Percentiles rank a stretch among this genome's conserved stretches.
Conservation (phyloP, 2,888 invertebrate species). For the Drosophila putrida region DNA sequence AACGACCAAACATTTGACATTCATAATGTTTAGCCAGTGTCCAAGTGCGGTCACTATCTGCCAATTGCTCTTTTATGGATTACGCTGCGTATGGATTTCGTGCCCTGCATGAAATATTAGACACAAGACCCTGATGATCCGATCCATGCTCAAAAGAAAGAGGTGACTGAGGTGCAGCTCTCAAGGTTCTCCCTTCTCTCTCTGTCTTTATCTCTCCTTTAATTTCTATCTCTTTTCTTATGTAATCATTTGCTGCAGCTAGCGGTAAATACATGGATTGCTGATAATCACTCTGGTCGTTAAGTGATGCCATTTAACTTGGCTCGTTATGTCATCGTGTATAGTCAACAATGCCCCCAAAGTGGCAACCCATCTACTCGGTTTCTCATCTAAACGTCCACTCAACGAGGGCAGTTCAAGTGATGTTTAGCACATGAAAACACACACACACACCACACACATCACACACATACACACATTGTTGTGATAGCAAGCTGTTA, state of each 20-base stretch:
- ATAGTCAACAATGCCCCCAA: constrained; percentile 35
- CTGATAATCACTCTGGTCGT: constrained; percentile 33
- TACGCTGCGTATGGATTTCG: constrained; percentile 31
- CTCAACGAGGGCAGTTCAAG: constrained; percentile 48
- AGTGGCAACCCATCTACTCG: constrained; percentile 9
- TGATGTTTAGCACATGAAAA: constrained; percentile 42
- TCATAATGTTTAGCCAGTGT: constrained; percentile 59
- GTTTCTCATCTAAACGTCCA: constrained; percentile 7
- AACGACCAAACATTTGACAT: constrained; percentile 69
- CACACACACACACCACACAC: neutral
- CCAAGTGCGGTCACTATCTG: constrained; percentile 27
- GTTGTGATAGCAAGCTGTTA: constrained; percentile 39
- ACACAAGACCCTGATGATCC: constrained; percentile 7
- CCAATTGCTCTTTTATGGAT: constrained; percentile 43
- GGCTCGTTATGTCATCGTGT: constrained; percentile 44
- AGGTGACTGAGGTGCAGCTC: constrained; percentile 5
- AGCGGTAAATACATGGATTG: constrained; percentile 18
- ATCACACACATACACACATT: constrained; percentile 6
- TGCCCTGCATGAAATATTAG: constrained; percentile 51
- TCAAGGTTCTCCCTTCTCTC: constrained; percentile 30
- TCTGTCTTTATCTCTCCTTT: neutral
- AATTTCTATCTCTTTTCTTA: constrained; percentile 6
- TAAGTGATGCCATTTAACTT: constrained; percentile 46
- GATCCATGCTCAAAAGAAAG: neutral
- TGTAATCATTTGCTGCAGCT: constrained; percentile 24